Evolutionary conservation across 2,113 vertebrate species (phyloP).

Genomic region (Casuarius casuarius): DNA sequence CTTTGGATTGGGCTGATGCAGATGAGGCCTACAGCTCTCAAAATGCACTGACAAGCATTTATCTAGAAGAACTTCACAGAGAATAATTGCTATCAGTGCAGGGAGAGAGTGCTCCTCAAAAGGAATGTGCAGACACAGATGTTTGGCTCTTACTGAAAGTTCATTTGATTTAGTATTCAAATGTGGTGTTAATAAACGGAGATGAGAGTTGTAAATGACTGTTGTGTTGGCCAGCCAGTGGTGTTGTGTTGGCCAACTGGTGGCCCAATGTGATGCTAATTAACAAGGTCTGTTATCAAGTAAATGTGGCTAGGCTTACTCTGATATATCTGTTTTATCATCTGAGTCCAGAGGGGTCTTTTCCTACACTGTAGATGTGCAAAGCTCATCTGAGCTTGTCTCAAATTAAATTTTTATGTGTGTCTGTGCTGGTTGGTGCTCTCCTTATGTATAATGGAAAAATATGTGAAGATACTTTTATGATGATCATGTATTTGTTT

Average conservation of each 20-base stretch:
- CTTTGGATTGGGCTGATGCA: background rate
- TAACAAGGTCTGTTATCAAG: slow-evolving; percentile 2
- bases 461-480: background rate
- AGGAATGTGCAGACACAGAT: slow-evolving; percentile 58
- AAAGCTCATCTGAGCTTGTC: background rate
- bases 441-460: background rate
- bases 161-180: slow-evolving; percentile 61
- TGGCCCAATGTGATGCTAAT: slow-evolving; percentile 58
- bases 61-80: slow-evolving; percentile 16
- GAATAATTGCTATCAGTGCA: background rate
- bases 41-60: background rate
- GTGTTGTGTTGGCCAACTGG: slow-evolving; percentile 45
- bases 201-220: slow-evolving; percentile 36
- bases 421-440: slow-evolving; percentile 1
- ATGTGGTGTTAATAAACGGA: slow-evolving; percentile 54
- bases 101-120: slow-evolving; percentile 23
- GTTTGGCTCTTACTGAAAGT: slow-evolving; percentile 60
- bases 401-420: background rate
- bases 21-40: background rate
- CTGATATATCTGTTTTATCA: background rate
- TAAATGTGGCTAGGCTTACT: background rate
- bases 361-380: background rate
- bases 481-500: background rate
- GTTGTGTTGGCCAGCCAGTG: slow-evolving; percentile 46
- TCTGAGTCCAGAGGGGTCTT: background rate